Evolutionary conservation across 92 coral and sea anemone genomes (phyloP).

Genomic region (Epizoanthus ramosus): DNA sequence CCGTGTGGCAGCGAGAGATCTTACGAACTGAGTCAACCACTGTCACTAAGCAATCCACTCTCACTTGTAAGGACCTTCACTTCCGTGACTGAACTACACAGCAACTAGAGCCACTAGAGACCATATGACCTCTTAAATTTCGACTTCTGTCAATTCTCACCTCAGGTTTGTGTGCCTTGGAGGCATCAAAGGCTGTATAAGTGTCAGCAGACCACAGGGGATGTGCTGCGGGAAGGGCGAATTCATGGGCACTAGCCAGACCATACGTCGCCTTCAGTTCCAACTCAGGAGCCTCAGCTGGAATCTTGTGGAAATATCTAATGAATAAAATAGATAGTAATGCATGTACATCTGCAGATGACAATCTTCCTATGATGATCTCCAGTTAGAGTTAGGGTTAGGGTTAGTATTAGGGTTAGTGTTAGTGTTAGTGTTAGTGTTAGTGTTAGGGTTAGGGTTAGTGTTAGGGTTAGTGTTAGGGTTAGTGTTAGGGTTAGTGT

Average conservation of each 20-base stretch:
- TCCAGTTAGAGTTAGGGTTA: not conserved
- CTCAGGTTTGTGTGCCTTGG: constrained; percentile 78
- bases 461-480: no score
- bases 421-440: no score
- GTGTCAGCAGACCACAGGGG: constrained; percentile 88
- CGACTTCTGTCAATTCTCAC: not conserved
- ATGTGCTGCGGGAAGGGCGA: constrained; percentile 76
- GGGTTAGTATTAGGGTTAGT: no score
- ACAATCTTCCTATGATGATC: not conserved
- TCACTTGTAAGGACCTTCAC: no score
- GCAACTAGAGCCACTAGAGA: no score
- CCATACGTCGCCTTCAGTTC: constrained; percentile 95
- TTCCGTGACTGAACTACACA: no score
- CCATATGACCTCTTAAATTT: no score
- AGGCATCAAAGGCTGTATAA: constrained; percentile 85
- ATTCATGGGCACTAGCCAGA: constrained; percentile 93
- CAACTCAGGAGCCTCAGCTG: constrained; percentile 88
- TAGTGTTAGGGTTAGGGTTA: no score
- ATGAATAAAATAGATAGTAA: not conserved
- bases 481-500: no score
- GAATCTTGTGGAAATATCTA: constrained; percentile 96
- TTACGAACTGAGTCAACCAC: no score
- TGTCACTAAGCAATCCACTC: not conserved
- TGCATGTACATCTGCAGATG: no score
- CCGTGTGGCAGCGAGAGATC: no score